Conservation (phyloP, 1,140 invertebrate genomes). For the Oscheius sp. region DNA sequence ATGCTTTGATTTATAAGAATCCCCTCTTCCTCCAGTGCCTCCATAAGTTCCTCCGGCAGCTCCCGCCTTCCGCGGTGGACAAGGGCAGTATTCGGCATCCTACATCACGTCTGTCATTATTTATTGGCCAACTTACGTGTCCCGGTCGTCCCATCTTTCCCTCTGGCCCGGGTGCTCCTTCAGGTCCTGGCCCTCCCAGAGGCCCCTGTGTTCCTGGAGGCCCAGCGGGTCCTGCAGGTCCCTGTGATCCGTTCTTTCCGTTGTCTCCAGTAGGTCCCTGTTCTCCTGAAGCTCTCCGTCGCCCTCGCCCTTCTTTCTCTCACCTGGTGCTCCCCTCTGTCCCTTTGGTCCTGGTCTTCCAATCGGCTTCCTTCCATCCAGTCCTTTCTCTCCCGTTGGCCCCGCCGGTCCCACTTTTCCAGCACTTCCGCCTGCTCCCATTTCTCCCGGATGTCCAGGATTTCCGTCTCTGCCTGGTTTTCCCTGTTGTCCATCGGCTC, state of each 20-base stretch:
- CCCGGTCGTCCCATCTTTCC: conserved; percentile 28
- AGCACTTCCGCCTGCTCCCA: conserved; percentile 12
- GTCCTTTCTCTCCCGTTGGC: conserved; percentile 14
- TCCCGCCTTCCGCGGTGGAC: neutral
- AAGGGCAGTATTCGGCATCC: conserved; percentile 17
- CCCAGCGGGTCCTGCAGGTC: conserved; percentile 11
- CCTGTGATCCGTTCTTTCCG: neutral
- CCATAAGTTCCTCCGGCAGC: neutral
- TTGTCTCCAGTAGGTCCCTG: neutral
- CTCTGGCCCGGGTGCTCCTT: conserved; percentile 17
- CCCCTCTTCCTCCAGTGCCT: neutral
- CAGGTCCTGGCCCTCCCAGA: neutral
- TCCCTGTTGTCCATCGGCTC: conserved; percentile 35
- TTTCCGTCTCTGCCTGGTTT: conserved; percentile 24
- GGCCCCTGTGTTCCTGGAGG: neutral
- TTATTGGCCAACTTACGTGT: neutral
- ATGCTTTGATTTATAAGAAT: neutral
- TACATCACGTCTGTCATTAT: neutral
- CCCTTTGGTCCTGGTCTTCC: conserved; percentile 32
- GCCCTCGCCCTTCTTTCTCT: neutral
- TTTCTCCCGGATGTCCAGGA: conserved; percentile 28
- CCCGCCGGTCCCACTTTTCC: conserved; percentile 19
- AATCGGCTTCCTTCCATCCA: conserved; percentile 25
- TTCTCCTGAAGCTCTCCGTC: too few species aligned
- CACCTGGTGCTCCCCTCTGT: conserved; percentile 3